Evolutionary conservation across 2,797 vertebrate species (phyloP), one percentile per base, ranked within the genome.

Genomic region (Oryzias sinensis): DNA sequence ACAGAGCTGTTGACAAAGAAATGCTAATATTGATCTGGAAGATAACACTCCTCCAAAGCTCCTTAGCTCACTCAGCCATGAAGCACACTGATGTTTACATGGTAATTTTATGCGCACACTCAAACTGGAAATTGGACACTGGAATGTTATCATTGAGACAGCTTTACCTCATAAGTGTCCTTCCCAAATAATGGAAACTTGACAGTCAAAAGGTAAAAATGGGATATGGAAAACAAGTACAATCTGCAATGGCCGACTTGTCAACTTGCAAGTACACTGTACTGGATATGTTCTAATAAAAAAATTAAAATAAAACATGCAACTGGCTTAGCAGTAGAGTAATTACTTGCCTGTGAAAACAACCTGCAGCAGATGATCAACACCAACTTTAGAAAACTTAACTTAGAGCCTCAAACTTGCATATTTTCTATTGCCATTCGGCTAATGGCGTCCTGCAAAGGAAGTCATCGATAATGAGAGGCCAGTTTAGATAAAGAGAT

Each of bases 21-120:
- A 88, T 88, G 80, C 79, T 87, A 84, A 88, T 81, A 82, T 81
- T 85, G 83, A 86, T 88, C 80, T 84, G 81, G 73, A 74, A 67
- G 76, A 78, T 81, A 60, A 69, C 72, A 63, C 52, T 49, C 50
- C 79, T 68, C 64, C 63, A 87, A 84, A 85, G 76, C 86, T 70
- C 68, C 83, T 89, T 78, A 83, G 80, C 74, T 87, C 81, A 79
- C 70, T 86, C 79, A 76, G 66, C 80, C 79, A 72, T 68, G 68
- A 81, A 70, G 71, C 71, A 72, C 77, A 80, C 56, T 67, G 77
- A 54, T 89, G 88, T 88, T 89, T 88, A 77, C 76, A 81, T 69
- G 79, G 85, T 86, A 79, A 90, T 88, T 89, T 87, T 68, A 86
- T 86, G 76, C 63, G 65, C 74, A 74, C 81, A 87, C 81, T 88